phyloP scores from a whole-genome alignment of 2,888 invertebrate species.

The Argyra leucocephala region DNA sequence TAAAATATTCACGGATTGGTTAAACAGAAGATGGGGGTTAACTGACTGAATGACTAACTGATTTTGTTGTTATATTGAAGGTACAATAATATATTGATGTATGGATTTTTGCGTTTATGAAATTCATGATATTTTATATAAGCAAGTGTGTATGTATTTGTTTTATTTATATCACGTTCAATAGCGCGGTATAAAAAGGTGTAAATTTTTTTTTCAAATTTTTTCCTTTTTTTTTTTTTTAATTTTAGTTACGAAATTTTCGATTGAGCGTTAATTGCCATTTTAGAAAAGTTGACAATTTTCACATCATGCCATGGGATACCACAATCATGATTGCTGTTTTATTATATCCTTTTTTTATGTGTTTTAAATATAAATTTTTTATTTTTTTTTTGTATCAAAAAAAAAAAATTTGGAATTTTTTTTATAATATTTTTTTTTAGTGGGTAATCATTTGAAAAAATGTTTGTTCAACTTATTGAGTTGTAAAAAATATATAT shows the following conservation, averaged over 20 bases:
- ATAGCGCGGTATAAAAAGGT: conserved; percentile 12
- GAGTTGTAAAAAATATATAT: too few relatives aligned
- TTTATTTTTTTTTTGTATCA: not conserved
- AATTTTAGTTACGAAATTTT: conserved; percentile 7
- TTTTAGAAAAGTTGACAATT: conserved; percentile 16
- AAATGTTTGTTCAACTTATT: too few relatives aligned
- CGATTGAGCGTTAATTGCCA: conserved; percentile 17
- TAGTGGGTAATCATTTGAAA: too few relatives aligned
- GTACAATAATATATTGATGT: not conserved
- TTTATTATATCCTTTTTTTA: conserved; percentile 7
- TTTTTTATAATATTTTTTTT: too few relatives aligned
- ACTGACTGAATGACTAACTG: not conserved
- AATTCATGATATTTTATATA: not conserved
- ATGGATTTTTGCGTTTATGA: not conserved
- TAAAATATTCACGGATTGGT: too few relatives aligned
- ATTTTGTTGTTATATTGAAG: not conserved
- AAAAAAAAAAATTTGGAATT: not conserved
- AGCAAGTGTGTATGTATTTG: not conserved
- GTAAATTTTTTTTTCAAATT: not conserved
- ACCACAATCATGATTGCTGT: conserved; percentile 9
- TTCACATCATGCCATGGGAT: conserved; percentile 11
- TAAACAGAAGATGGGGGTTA: not conserved
- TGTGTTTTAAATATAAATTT: not conserved
- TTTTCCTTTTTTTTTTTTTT: not conserved
- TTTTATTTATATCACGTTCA: conserved; percentile 3